phyloP scores from a whole-genome alignment of 1,140 invertebrate species.

The Forficula auricularia region DNA sequence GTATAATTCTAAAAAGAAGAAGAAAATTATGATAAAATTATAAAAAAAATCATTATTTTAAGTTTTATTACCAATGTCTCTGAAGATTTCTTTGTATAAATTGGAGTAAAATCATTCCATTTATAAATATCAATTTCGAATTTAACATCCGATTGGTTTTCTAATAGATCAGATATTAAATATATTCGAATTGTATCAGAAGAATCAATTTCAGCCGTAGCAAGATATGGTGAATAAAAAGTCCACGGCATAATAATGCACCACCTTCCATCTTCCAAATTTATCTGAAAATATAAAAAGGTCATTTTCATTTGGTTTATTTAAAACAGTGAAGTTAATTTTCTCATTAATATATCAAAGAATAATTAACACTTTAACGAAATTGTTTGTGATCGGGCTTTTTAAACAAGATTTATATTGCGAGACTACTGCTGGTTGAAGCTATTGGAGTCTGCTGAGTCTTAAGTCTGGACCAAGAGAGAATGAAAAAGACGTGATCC shows the following conservation, averaged over 20 bases:
- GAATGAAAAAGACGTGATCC: too few relatives aligned
- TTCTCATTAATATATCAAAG: too few relatives aligned
- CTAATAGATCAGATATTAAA: slow-evolving; percentile 27
- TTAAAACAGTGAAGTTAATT: too few relatives aligned
- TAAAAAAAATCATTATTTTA: slow-evolving; percentile 1
- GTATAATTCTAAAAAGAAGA: slow-evolving; percentile 12
- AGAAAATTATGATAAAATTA: background rate
- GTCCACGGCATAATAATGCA: slow-evolving; percentile 76
- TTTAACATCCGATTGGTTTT: slow-evolving; percentile 18
- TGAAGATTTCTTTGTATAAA: slow-evolving; percentile 13
- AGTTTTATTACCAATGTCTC: slow-evolving; percentile 21
- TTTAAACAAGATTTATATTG: too few relatives aligned
- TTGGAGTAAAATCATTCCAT: slow-evolving; percentile 17
- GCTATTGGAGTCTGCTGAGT: too few relatives aligned
- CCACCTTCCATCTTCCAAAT: slow-evolving; percentile 71
- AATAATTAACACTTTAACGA: too few relatives aligned
- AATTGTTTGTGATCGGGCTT: too few relatives aligned
- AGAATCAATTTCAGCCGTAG: slow-evolving; percentile 32
- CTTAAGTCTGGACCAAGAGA: too few relatives aligned
- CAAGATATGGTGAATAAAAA: slow-evolving; percentile 61
- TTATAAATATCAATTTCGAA: slow-evolving; percentile 24
- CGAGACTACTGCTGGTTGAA: too few relatives aligned
- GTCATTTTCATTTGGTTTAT: too few relatives aligned
- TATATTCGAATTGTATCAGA: slow-evolving; percentile 23
- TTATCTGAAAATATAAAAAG: slow-evolving; percentile 59